These are phyloP conservation scores for Drosophila aldrichi DNA, from an alignment of 2,888 invertebrate genomes.

Conservation along the genomic window DNA sequence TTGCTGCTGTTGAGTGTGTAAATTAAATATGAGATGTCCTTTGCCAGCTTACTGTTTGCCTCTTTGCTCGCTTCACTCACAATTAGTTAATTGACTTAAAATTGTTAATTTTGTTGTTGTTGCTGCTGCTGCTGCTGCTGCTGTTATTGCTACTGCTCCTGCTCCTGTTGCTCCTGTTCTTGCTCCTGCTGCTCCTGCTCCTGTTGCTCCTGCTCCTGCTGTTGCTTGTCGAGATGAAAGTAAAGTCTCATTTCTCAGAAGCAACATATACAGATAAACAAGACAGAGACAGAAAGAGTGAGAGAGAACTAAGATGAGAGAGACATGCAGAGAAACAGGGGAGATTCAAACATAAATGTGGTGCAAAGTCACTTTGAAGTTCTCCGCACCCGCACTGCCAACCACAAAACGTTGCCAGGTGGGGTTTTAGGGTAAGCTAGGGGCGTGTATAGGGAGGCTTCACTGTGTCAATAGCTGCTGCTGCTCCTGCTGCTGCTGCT, in stretches of 20 bases:
- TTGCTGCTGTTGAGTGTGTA: not conserved
- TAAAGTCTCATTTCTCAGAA: slow-evolving; percentile 41
- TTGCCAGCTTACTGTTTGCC: slow-evolving; percentile 8
- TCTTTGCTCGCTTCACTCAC: slow-evolving; percentile 28
- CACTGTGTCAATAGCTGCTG: slow-evolving; percentile 15
- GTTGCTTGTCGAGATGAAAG: slow-evolving; percentile 65
- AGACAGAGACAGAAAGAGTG: not conserved
- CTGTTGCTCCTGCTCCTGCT: slow-evolving; percentile 16
- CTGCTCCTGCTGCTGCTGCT: slow-evolving; percentile 31
- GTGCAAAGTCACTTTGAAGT: slow-evolving; percentile 51
- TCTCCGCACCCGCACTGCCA: slow-evolving; percentile 1
- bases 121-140: not conserved
- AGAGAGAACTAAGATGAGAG: not conserved
- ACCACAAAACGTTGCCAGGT: slow-evolving; percentile 8
- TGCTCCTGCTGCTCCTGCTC: slow-evolving; percentile 16
- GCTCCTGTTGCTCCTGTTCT: slow-evolving; percentile 11
- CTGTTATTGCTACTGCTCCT: slow-evolving; percentile 14
- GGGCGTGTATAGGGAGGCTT: not conserved
- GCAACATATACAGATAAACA: slow-evolving; percentile 16
- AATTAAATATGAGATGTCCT: slow-evolving; percentile 52
- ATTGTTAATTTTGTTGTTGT: slow-evolving; percentile 37
- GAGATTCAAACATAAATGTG: slow-evolving; percentile 15
- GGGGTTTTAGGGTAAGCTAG: not conserved
- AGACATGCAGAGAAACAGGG: no score
- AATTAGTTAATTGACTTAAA: slow-evolving; percentile 71